Percentiles rank a stretch among this genome's conserved stretches.
phyloP scores from a whole-genome alignment of 2,888 invertebrate genomes.

The Pandemis cinnamomeana region DNA sequence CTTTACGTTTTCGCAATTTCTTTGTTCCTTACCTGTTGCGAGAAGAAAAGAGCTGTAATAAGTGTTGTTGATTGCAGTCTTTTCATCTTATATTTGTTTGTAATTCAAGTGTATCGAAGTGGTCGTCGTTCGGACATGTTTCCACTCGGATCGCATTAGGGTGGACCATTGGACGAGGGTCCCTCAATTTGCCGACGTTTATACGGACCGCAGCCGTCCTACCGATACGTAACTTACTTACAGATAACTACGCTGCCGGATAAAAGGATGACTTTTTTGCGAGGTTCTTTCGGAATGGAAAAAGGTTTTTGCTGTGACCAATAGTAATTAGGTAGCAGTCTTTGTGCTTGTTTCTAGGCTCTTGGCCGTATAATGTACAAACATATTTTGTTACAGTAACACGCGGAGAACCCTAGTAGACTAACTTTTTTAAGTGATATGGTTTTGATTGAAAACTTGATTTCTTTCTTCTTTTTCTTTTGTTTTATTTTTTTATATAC shows the following conservation, averaged over 20 bases:
- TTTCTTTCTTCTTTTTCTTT: neutral
- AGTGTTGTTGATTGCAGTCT: conserved; percentile 33
- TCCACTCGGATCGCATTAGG: conserved; percentile 59
- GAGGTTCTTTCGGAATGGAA: conserved; percentile 40
- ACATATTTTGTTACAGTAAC: neutral
- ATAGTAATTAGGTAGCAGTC: conserved; percentile 37
- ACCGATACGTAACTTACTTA: conserved; percentile 50
- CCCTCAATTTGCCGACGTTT: conserved; percentile 67
- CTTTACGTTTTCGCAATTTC: conserved; percentile 13
- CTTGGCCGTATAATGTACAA: neutral
- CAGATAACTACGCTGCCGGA: conserved; percentile 46
- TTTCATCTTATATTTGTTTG: conserved; percentile 50
- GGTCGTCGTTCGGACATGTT: conserved; percentile 53
- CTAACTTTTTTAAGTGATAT: neutral
- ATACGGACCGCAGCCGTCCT: conserved; percentile 51
- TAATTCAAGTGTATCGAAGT: conserved; percentile 58
- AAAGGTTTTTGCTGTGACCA: conserved; percentile 47
- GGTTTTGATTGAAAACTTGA: neutral
- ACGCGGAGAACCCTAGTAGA: neutral
- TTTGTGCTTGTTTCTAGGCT: conserved; percentile 21
- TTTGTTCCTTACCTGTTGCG: neutral
- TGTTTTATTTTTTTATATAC: neutral
- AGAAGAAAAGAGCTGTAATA: conserved; percentile 8
- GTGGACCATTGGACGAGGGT: conserved; percentile 59
- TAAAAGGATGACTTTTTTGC: conserved; percentile 46